These are phyloP conservation scores for Magallana angulata DNA, from an alignment of 1,140 invertebrate genomes.

Conservation along the genomic window DNA sequence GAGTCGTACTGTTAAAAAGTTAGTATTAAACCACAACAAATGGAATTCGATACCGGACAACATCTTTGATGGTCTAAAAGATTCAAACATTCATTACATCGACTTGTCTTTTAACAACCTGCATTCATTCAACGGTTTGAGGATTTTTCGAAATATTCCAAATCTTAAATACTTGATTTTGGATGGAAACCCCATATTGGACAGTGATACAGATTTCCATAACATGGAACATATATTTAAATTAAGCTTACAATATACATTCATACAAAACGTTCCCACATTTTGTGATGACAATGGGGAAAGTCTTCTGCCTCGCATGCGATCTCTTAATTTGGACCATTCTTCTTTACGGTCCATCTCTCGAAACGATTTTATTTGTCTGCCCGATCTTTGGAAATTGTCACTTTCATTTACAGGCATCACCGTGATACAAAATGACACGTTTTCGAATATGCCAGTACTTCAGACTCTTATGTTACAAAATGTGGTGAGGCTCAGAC, in stretches of 20 bases:
- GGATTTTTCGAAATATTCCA: not conserved
- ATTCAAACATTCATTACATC: slow-evolving; percentile 9
- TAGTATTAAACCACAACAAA: slow-evolving; percentile 7
- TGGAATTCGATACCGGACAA: not conserved
- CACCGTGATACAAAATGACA: not conserved
- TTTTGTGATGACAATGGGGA: slow-evolving; percentile 15
- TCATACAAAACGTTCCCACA: not conserved
- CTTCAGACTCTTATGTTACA: not conserved
- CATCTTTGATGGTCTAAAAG: slow-evolving; percentile 39
- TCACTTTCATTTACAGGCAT: not conserved
- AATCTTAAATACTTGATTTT: not conserved
- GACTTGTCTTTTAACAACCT: slow-evolving; percentile 6
- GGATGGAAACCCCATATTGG: not conserved
- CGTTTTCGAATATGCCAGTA: not conserved
- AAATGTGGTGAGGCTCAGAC: not conserved
- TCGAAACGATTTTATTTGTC: not conserved
- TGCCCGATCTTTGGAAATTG: slow-evolving; percentile 2
- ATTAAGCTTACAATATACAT: not conserved
- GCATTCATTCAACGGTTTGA: not conserved
- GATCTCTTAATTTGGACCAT: not conserved
- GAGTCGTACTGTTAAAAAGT: not conserved
- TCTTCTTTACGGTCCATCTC: not conserved
- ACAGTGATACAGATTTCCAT: not conserved
- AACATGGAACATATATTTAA: not conserved
- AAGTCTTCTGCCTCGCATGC: slow-evolving; percentile 21